Base-by-base conservation (phyloP, 2,888 invertebrate species). In the Itoplectis maculator region DNA sequence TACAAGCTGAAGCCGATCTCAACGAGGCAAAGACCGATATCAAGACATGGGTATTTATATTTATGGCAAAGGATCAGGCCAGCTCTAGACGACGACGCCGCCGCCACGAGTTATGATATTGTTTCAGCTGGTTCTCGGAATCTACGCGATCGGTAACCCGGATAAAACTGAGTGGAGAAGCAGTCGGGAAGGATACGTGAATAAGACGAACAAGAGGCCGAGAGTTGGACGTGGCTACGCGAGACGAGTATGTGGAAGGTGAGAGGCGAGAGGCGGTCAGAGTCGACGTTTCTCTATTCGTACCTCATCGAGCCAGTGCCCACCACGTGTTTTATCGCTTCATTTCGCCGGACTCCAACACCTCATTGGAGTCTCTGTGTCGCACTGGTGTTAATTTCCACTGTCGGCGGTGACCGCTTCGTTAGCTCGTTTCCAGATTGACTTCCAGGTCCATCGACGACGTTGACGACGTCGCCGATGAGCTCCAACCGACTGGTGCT, bases 91-190 rank as follows among this genome's bases (percentile, higher is more conserved):
- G 72, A 42, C 54, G 61, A n/a, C n/a, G 37, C 42, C 56, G 51
- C 47, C 88, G 88, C 87, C 85, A 91, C 89, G 90, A 92, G 90
- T 93, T 93, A 93, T 92, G 92, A 92, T 92, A 93, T 92, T 92
- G 92, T 92, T 92, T 90, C 90, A 88, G 88, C 75, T 85, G 85
- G 86, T 93, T 93, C 92, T 91, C 73, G 90, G 92, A 92, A 93
- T 92, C 91, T 90, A 91, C 90, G 90, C 91, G 93, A 93, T 93
- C 92, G 91, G 92, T 90, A 87, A 88, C 86, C 90, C 88, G 92
- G 92, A 92, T 92, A 92, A 92, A 91, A 89, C 88, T 83, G 81
- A 86, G 87, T n/a, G 87, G 65, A 69, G 78, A 76, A 72, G 76
- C 79, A 35, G 35, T 72, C n/a, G n/a, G 70, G 69, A 49, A 70